Conservation (phyloP, 1,140 invertebrate species). For the Drosophila sp. region DNA sequence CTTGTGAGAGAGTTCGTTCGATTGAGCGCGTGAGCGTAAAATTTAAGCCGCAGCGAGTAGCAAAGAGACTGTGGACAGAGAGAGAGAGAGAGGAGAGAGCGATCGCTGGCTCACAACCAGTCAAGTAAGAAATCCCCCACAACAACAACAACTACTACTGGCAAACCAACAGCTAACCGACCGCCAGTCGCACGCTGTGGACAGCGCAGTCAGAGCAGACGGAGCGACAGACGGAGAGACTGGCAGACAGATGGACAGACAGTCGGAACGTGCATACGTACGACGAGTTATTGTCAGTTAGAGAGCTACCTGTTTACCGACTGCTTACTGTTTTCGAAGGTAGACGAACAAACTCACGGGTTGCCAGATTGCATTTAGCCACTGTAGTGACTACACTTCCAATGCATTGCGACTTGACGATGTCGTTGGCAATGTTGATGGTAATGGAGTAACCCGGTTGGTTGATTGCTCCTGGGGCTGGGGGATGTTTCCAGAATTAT, state of each 20-base stretch:
- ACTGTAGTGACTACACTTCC: conserved; percentile 14
- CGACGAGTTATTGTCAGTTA: conserved; percentile 83
- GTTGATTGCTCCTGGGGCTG: conserved; percentile 11
- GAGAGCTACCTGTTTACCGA: conserved; percentile 80
- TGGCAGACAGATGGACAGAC: conserved; percentile 57
- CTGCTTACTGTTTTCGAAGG: conserved; percentile 64
- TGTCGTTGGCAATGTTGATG: background rate
- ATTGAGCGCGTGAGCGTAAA: conserved; percentile 13
- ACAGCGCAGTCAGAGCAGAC: conserved; percentile 41
- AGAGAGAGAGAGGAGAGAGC: conserved; percentile 33
- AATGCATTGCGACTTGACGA: background rate
- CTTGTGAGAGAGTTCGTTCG: conserved; percentile 33
- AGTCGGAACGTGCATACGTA: conserved; percentile 72
- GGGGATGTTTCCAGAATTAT: conserved; percentile 2
- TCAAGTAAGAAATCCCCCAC: conserved; percentile 46
- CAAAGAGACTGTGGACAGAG: conserved; percentile 12
- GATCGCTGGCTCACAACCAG: conserved; percentile 52
- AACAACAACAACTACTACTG: conserved; percentile 41
- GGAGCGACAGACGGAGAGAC: conserved; percentile 8
- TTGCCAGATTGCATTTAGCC: conserved; percentile 51
- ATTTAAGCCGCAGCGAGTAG: conserved; percentile 24
- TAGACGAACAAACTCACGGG: conserved; percentile 34
- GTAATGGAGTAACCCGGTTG: conserved; percentile 33
- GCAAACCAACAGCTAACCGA: conserved; percentile 55
- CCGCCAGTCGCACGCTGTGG: conserved; percentile 76